Evolutionary conservation across 2,888 invertebrate species (phyloP), one percentile per base, ranked within the genome.

Genomic region (Elegia similella): DNA sequence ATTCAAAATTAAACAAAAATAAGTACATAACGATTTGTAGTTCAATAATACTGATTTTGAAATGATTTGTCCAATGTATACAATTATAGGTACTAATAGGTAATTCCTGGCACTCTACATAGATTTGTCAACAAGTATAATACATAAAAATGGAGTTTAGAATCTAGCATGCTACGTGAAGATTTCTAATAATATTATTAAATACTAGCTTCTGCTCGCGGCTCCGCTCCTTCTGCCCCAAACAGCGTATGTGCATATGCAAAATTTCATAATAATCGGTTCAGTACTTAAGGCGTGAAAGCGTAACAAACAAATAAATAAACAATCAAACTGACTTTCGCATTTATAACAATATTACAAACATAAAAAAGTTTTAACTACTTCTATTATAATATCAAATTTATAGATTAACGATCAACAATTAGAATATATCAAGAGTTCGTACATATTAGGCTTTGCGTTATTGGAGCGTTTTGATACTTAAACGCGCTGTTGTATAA

Each of bases 31-130:
- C 56, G 58, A 57, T 58, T 61, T 58, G 57, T 60, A 59, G 57
- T 30, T 55, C 59, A 63, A 62, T 64, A 64, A 66, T 66, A 63
- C 66, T 64, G 66, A 62, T 62, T 54, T 61, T 42, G 54, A 59
- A 61, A 56, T 46, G 34, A 54, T 47, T 57, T 30, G 50, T 48
- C 54, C 55, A 60, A 63, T 57, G 52, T 55, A 5, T 48, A 50
- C 50, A 50, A 44, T 23, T n/a, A 42, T n/a, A 55, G 17, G 29
- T 53, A 57, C 42, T 29, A 53, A 23, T 23, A 23, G 23, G 23
- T 23, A 23, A 57, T 63, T 59, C 60, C 58, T 63, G 60, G 60
- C 59, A 60, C 61, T 29, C 32, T 57, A 42, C 17, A 60, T 52
- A 29, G n/a, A 30, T 50, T 34, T 38, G 32, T 48, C 48, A 48